Percentiles rank a stretch among this genome's conserved stretches.
Evolutionary conservation across 53 echinoderm and acorn worm species (phyloP).

Genomic region (Astropecten irregularis): DNA sequence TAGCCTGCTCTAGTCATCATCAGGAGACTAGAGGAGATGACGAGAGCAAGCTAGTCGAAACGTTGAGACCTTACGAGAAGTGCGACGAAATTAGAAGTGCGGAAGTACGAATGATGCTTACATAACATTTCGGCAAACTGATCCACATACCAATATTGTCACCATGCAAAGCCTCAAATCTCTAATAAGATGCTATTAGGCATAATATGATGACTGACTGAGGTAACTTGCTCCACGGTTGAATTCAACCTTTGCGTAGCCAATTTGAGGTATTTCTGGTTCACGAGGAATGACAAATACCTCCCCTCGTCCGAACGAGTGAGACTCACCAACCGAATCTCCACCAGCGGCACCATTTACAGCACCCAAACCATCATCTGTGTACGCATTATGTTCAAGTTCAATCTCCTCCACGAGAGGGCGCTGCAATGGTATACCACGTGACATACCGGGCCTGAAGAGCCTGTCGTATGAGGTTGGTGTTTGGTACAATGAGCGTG

Average conservation of each 20-base stretch:
- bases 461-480: background rate
- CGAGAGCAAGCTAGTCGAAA: too few species aligned
- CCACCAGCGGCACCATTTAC: background rate
- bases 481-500: background rate
- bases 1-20: too few species aligned
- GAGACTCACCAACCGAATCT: background rate
- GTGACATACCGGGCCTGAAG: background rate
- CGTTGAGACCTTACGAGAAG: too few species aligned
- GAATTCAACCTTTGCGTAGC: conserved; percentile 4
- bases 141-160: too few species aligned
- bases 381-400: background rate
- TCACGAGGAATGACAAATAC: background rate
- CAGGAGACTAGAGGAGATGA: too few species aligned
- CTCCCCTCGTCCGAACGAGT: background rate
- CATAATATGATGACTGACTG: background rate
- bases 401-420: conserved; percentile 31
- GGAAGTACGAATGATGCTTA: too few species aligned
- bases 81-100: too few species aligned
- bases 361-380: background rate
- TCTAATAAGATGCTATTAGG: too few species aligned
- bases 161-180: too few species aligned
- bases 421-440: background rate
- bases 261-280: background rate
- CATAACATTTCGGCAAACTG: too few species aligned
- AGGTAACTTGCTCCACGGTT: background rate